Conservation (phyloP, 2,113 vertebrate species). For the Anarrhichthys ocellatus region DNA sequence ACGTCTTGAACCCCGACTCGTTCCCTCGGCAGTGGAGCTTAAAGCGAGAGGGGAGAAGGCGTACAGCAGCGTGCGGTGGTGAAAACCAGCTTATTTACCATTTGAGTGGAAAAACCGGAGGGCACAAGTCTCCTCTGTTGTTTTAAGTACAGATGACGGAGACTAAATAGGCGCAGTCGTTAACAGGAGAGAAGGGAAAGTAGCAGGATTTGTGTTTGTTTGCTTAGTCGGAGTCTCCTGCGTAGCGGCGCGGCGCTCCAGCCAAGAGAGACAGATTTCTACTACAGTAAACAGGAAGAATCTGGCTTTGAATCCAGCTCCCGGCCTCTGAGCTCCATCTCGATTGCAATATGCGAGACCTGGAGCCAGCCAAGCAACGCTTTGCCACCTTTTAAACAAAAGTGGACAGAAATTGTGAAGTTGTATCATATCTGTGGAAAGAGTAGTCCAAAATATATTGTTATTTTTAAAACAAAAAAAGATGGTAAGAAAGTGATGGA, state of each 20-base stretch:
- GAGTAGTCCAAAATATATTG: neutral
- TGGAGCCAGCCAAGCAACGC: constrained; percentile 11
- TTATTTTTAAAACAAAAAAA: constrained; percentile 9
- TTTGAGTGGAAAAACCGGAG: constrained; percentile 61
- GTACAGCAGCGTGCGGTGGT: constrained; percentile 39
- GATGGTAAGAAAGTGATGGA: constrained; percentile 15
- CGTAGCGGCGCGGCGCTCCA: constrained; percentile 12
- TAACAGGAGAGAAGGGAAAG: constrained; percentile 60
- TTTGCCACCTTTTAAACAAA: constrained; percentile 35
- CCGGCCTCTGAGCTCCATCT: constrained; percentile 35
- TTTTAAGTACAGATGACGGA: constrained; percentile 65
- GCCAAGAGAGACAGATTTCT: constrained; percentile 69
- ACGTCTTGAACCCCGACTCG: neutral
- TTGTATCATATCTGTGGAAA: neutral
- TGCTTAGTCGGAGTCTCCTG: constrained; percentile 69
- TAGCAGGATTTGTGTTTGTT: constrained; percentile 71
- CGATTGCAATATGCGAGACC: constrained; percentile 39
- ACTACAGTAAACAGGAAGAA: constrained; percentile 74
- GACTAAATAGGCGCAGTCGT: constrained; percentile 62
- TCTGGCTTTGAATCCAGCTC: constrained; percentile 48
- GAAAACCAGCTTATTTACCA: constrained; percentile 71
- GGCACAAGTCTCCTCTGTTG: constrained; percentile 63
- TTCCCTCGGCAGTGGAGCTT: constrained; percentile 9
- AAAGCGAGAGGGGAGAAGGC: constrained; percentile 48
- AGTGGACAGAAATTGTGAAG: constrained; percentile 1